phyloP scores from a whole-genome alignment of 2,797 vertebrate genomes.

The Mormyrops boulengeri region DNA sequence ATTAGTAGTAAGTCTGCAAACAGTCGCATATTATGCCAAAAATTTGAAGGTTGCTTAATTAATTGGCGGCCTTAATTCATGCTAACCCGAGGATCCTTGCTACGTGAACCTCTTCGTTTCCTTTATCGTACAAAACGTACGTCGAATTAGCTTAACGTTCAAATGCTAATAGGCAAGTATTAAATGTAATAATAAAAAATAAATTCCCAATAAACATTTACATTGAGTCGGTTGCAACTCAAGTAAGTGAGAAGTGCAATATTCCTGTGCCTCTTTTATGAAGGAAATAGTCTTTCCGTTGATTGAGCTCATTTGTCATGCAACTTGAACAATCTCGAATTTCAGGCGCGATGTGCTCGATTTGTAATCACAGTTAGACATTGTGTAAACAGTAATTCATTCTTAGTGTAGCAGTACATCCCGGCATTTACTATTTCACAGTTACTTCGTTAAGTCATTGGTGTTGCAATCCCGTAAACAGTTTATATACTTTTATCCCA shows the following conservation, averaged over 20 bases:
- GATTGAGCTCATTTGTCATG: constrained; percentile 11
- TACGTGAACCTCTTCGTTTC: neutral
- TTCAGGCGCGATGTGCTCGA: neutral
- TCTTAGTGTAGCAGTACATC: neutral
- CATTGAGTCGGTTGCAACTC: constrained; percentile 58
- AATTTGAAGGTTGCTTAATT: neutral
- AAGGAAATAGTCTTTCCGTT: neutral
- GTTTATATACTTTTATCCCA: neutral
- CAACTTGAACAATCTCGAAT: neutral
- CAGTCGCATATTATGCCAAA: neutral
- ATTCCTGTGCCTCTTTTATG: neutral
- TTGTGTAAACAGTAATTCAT: neutral
- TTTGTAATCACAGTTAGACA: constrained; percentile 11
- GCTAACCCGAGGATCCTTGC: neutral
- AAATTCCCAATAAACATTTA: neutral
- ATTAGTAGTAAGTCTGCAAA: neutral
- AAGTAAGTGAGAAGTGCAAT: constrained; percentile 70
- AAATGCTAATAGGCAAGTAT: neutral
- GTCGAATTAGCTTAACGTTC: neutral
- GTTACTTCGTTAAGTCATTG: neutral
- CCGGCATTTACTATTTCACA: neutral
- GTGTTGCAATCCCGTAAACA: neutral
- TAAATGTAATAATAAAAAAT: neutral
- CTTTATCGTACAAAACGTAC: neutral
- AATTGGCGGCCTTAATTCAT: neutral